Percentiles rank a stretch among this genome's conserved stretches.
Conservation (phyloP, 2,888 invertebrate species). For the Escarpia spicata region DNA sequence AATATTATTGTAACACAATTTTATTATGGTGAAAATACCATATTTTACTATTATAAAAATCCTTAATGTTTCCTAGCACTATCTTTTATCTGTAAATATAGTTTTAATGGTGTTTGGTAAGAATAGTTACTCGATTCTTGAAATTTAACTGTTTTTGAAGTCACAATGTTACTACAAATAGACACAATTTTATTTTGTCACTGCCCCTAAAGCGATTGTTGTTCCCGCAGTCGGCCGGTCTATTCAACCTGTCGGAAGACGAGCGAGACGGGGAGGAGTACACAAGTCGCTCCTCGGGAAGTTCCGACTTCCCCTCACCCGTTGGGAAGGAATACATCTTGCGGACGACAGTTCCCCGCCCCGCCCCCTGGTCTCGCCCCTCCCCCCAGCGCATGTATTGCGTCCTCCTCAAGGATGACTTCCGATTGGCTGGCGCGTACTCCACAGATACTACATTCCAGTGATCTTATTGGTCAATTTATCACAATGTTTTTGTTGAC, state of each 20-base stretch:
- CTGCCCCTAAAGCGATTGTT: neutral
- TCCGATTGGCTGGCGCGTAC: conserved; percentile 82
- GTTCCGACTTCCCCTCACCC: conserved; percentile 69
- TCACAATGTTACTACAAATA: neutral
- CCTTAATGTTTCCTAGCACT: neutral
- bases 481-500: neutral
- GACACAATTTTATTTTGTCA: neutral
- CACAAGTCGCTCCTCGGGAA: conserved; percentile 31
- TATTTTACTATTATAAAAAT: no score
- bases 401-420: conserved; percentile 75
- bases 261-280: conserved; percentile 58
- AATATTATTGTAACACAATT: no score
- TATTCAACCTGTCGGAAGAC: conserved; percentile 65
- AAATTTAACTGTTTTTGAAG: neutral
- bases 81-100: neutral
- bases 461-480: conserved; percentile 36
- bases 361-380: conserved; percentile 72
- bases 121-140: neutral
- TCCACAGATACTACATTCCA: conserved; percentile 79
- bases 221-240: conserved; percentile 67
- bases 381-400: conserved; percentile 78
- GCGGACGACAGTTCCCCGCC: conserved; percentile 71
- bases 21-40: no score
- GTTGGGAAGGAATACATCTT: conserved; percentile 76
- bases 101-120: neutral